Evolutionary conservation across 2,888 invertebrate genomes (phyloP).

Genomic region (Bhutanitis thaidina): DNA sequence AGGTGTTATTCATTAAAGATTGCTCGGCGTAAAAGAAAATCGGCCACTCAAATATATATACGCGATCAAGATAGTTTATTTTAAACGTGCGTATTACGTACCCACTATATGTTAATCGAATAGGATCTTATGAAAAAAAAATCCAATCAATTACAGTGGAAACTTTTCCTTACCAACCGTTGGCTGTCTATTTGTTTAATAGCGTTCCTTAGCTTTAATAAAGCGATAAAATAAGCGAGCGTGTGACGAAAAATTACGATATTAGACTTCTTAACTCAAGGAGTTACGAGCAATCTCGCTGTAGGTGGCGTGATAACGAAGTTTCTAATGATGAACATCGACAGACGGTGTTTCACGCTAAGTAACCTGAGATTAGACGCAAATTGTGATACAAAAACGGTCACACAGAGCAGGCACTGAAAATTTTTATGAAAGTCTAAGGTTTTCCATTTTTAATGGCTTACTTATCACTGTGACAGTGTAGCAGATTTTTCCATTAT

Average conservation of each 20-base stretch:
- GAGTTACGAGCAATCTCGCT: conserved; percentile 14
- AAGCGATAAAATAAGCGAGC: conserved; percentile 47
- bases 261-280: conserved; percentile 47
- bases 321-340: conserved; percentile 6
- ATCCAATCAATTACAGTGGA: not conserved
- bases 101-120: not conserved
- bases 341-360: not conserved
- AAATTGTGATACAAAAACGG: not conserved
- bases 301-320: conserved; percentile 10
- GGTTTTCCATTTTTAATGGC: too few relatives aligned
- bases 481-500: too few relatives aligned
- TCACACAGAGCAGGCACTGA: not conserved
- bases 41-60: too few relatives aligned
- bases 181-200: conserved; percentile 45
- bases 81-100: too few relatives aligned
- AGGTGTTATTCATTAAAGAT: too few relatives aligned
- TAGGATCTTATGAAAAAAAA: too few relatives aligned
- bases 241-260: conserved; percentile 53
- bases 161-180: conserved; percentile 14
- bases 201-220: conserved; percentile 44
- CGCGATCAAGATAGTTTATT: too few relatives aligned
- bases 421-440: too few relatives aligned
- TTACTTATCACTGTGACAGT: too few relatives aligned
- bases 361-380: not conserved
- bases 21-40: too few relatives aligned